These are phyloP conservation scores for Illadopsis cleaveri DNA, from an alignment of 2,113 vertebrate species.

Conservation along the genomic window DNA sequence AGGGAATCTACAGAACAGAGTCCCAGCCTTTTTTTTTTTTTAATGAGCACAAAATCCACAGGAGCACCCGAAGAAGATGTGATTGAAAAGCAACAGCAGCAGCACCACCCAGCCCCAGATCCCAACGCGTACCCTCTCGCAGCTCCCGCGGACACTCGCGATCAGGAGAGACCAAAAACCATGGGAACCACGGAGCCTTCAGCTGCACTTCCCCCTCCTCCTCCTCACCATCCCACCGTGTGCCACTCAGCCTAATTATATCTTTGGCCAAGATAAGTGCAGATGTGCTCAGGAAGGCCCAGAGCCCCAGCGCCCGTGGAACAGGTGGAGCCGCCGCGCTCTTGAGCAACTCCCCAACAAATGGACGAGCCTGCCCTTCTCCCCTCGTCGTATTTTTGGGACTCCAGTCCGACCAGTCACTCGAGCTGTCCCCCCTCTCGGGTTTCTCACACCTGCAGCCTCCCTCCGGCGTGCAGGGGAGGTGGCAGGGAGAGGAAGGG, in stretches of 20 bases:
- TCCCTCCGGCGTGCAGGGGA: not conserved
- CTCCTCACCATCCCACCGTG: not conserved
- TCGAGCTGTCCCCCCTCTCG: slow-evolving; percentile 32
- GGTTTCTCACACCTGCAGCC: slow-evolving; percentile 39
- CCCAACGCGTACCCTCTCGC: not conserved
- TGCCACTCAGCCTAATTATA: slow-evolving; percentile 11
- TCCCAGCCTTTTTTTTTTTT: not conserved
- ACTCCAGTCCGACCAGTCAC: slow-evolving; percentile 1
- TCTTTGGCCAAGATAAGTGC: slow-evolving; percentile 14
- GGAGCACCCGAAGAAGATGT: fast-evolving
- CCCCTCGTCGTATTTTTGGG: slow-evolving; percentile 16
- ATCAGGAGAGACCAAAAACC: not conserved
- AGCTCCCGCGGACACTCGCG: fast-evolving
- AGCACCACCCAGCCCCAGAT: fast-evolving
- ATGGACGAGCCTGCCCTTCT: slow-evolving; percentile 31
- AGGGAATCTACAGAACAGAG: fast-evolving
- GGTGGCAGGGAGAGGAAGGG: not conserved
- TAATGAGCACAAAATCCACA: not conserved
- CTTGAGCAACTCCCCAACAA: slow-evolving; percentile 46
- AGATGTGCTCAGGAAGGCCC: slow-evolving; percentile 41
- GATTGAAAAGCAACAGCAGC: not conserved
- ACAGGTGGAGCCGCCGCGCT: slow-evolving; percentile 33
- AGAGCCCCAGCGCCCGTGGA: slow-evolving; percentile 13
- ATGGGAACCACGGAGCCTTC: not conserved
- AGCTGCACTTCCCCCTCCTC: not conserved